phyloP scores from a whole-genome alignment of 2,113 vertebrate genomes.

The Heptranchias perlo region DNA sequence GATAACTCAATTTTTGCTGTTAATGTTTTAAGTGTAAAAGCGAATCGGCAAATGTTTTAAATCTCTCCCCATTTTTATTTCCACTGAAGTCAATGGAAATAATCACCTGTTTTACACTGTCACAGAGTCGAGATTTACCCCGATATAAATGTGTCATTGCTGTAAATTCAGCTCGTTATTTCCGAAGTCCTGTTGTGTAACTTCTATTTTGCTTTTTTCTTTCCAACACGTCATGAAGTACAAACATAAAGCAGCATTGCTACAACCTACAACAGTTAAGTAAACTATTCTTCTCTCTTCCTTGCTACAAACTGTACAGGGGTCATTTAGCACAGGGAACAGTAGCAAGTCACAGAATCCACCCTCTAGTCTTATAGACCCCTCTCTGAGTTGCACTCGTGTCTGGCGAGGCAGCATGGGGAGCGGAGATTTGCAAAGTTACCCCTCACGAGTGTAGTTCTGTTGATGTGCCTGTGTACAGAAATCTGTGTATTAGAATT shows the following conservation, averaged over 20 bases:
- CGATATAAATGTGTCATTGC: not conserved
- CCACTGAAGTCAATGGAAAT: not conserved
- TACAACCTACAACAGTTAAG: slow-evolving; percentile 99
- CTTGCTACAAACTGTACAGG: slow-evolving; percentile 47
- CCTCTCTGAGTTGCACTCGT: not conserved
- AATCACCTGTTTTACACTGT: not conserved
- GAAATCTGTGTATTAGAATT: not conserved
- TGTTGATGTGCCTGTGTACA: slow-evolving; percentile 49
- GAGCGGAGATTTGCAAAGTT: not conserved
- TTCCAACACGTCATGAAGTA: slow-evolving; percentile 89
- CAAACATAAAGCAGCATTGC: slow-evolving; percentile 99
- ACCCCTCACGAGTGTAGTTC: slow-evolving; percentile 39
- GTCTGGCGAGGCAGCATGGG: not conserved
- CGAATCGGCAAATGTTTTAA: too few species aligned
- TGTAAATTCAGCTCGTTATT: slow-evolving; percentile 81
- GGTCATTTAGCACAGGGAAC: not conserved
- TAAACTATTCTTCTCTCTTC: slow-evolving; percentile 64
- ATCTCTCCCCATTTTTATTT: not conserved
- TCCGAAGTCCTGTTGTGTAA: slow-evolving; percentile 88
- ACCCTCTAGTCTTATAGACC: not conserved
- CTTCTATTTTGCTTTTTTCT: slow-evolving; percentile 85
- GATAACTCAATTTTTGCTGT: not conserved
- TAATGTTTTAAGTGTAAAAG: not conserved
- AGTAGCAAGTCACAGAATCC: not conserved
- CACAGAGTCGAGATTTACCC: not conserved